Evolutionary conservation across 2,113 vertebrate genomes (phyloP), one percentile per base, ranked within the genome.

Genomic region (Petroica traversi): DNA sequence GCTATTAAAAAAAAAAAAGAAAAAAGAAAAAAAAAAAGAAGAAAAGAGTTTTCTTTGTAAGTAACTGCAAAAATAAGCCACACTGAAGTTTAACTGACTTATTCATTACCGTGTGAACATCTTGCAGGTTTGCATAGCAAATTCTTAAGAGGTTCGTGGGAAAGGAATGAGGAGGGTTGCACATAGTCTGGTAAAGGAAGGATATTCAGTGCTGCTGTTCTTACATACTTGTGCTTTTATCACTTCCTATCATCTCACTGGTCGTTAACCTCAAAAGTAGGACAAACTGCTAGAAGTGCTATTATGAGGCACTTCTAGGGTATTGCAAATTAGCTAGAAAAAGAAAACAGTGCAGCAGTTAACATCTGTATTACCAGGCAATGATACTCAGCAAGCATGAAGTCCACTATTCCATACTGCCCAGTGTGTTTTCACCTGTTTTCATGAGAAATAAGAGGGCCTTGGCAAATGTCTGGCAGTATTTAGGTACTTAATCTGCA

Each of bases 201-300:
- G 95, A 97, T 96, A 96, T 95, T 93, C 66, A 74, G 48, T 66
- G 69, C 82, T 94, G 94, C 87, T 88, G 93, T 49, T 96, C 86
- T 92, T 90, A 89, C 91, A 93, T 66, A 74, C 71, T 94, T 88
- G 36, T 71, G 52, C 23, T 45, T 83, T 97, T 97, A 98, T 97
- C 98, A 94, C 95, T 97, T 97, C 97, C 96, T 97, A 96, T 78
- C 96, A 98, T 98, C 97, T 90, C 86, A 87, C 74, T 97, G 95
- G 89, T 94, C 87, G 95, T 95, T 94, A 89, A 96, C 96, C 97
- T 97, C 96, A 97, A 87, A 98, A 97, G 91, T 97, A 96, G 96
- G 97, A 94, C 97, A 98, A 73, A 92, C 94, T 90, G 91, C 90
- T 91, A 82, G 34, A 48, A 84, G 71, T 8, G 28, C 74, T 90